Evolutionary conservation across 2,797 vertebrate species (phyloP).

Genomic region (Hydrophis major): DNA sequence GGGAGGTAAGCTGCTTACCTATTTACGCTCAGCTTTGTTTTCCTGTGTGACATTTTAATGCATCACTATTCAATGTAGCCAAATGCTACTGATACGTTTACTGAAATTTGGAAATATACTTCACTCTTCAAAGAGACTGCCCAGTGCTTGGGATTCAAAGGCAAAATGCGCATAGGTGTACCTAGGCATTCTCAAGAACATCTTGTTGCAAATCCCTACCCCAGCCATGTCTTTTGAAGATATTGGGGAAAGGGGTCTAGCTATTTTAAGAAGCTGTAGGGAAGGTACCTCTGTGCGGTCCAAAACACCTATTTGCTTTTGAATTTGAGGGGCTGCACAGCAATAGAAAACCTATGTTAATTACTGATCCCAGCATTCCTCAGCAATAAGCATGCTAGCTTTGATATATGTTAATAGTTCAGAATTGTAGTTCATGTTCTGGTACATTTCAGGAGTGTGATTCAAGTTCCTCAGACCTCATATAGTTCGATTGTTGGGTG

Average conservation of each 20-base stretch:
- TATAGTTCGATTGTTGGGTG: not conserved
- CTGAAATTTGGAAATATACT: not conserved
- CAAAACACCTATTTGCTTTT: not conserved
- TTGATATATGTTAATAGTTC: not conserved
- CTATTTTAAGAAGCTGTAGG: not conserved
- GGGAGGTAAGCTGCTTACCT: not conserved
- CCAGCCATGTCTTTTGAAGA: not conserved
- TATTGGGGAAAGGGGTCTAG: not conserved
- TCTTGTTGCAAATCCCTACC: not conserved
- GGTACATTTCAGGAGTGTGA: not conserved
- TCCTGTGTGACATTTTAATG: not conserved
- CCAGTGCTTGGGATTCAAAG: not conserved
- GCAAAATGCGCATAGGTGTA: not conserved
- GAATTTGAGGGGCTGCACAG: not conserved
- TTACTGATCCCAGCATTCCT: not conserved
- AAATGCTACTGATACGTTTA: not conserved
- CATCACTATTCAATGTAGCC: not conserved
- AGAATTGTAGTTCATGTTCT: not conserved
- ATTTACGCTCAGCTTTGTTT: not conserved
- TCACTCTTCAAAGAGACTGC: not conserved
- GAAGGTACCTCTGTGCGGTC: not conserved
- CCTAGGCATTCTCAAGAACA: not conserved
- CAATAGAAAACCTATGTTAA: not conserved
- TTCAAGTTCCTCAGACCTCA: not conserved
- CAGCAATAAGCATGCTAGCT: not conserved